Evolutionary conservation across 2,888 invertebrate species (phyloP), one percentile per base, ranked within the genome.

Genomic region (Athrips mouffetella): DNA sequence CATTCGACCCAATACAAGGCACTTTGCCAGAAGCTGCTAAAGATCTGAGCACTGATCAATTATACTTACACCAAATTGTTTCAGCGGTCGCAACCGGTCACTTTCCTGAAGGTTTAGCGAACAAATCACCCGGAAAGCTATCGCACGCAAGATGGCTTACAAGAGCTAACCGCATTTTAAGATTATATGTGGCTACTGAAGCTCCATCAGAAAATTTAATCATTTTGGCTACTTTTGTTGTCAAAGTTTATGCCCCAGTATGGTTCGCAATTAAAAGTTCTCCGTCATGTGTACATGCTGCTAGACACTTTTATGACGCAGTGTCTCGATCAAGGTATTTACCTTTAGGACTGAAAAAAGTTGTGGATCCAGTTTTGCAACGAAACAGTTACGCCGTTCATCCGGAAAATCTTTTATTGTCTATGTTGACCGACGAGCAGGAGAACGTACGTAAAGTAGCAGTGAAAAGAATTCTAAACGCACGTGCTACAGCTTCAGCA

Each of bases 241-340:
- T 63, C 2, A 63, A 59, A 58, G 58, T 55, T 29, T 63, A 61
- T 42, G 61, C 31, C n/a, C 6, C 31, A 31, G 8, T 11, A 7
- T 31, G 31, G 31, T 31, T 31, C 31, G 31, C 8, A 31, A 31
- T 31, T 31, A 31, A 7, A 11, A 31, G 11, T 11, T n/a, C 8
- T n/a, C 31, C 60, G 10, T 54, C 53, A 16, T 64, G 61, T 40
- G 62, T 58, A 57, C 53, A 63, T 59, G 62, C 62, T 31, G 27
- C 58, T 11, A 31, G 48, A 13, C 62, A 64, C 53, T 35, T 65
- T 6, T 62, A 3, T 16, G 11, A 42, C 25, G 25, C 25, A 25
- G 25, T 25, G 25, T 25, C 25, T 25, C 25, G 25, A 25, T 25
- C 25, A 25, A 25, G 25, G 25, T 25, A 25, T 25, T 25, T 25